These are phyloP conservation scores for Brassicogethes aeneus DNA, from an alignment of 2,888 invertebrate species.

Conservation along the genomic window DNA sequence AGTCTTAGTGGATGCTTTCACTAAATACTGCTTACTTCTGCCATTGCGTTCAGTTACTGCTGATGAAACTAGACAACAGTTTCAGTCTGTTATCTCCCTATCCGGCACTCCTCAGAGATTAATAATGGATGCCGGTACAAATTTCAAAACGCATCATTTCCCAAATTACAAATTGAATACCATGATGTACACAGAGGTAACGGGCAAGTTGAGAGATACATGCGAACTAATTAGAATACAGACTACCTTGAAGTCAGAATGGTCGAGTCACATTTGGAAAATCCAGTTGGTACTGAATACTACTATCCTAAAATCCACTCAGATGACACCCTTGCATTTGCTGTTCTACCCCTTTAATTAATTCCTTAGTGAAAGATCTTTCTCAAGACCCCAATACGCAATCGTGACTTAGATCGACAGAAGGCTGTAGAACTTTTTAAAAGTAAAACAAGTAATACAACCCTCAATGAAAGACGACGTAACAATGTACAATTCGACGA, in stretches of 20 bases:
- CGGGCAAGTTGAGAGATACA: not conserved
- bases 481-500: slow-evolving; percentile 4
- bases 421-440: slow-evolving; percentile 4
- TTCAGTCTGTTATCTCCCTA: slow-evolving; percentile 12
- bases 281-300: slow-evolving; percentile 18
- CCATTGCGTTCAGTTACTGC: slow-evolving; percentile 15
- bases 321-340: slow-evolving; percentile 15
- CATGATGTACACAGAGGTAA: slow-evolving; percentile 6
- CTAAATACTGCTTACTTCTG: slow-evolving; percentile 15
- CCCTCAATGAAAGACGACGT: slow-evolving; percentile 2
- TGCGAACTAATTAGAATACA: slow-evolving; percentile 4
- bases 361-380: slow-evolving; percentile 14
- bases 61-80: slow-evolving; percentile 10
- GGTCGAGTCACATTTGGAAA: slow-evolving; percentile 17
- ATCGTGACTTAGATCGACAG: slow-evolving; percentile 12
- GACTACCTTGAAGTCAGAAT: slow-evolving; percentile 12
- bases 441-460: not conserved
- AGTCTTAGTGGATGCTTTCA: slow-evolving; percentile 15
- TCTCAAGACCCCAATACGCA: slow-evolving; percentile 11
- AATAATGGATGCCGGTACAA: slow-evolving; percentile 15
- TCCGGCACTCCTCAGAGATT: slow-evolving; percentile 16
- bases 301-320: slow-evolving; percentile 18
- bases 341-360: slow-evolving; percentile 16
- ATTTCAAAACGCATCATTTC: slow-evolving; percentile 16
- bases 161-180: slow-evolving; percentile 10